Conservation (phyloP, 37 sponge, comb jelly and placozoan genomes). For the Beroe ovata region DNA sequence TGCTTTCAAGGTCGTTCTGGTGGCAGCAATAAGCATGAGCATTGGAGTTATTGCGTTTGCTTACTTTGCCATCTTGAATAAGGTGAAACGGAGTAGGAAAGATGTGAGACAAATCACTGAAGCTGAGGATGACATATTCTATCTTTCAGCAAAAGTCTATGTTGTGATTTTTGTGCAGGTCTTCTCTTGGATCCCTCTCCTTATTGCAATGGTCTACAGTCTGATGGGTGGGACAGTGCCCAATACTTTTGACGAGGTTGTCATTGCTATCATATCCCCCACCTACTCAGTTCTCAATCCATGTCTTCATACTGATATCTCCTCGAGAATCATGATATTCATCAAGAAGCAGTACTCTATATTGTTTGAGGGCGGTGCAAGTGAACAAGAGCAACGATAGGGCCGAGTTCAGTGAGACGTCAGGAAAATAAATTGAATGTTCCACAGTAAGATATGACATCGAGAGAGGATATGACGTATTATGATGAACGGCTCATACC, state of each 20-base stretch:
- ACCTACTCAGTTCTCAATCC: constrained; percentile 18
- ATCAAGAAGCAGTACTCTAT: background rate
- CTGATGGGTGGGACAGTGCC: background rate
- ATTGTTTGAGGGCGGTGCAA: too few relatives aligned
- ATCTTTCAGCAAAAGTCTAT: constrained; percentile 10
- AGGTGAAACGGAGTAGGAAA: background rate
- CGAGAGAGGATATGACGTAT: too few relatives aligned
- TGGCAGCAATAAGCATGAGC: background rate
- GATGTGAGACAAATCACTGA: background rate
- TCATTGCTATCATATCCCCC: constrained; percentile 20
- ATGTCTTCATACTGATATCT: constrained; percentile 3
- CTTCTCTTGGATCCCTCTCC: background rate
- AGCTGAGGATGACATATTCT: background rate
- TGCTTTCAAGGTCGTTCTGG: background rate
- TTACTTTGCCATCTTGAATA: background rate
- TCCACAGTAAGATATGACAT: too few relatives aligned
- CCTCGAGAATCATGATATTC: background rate
- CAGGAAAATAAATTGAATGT: too few relatives aligned
- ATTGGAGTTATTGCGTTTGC: background rate
- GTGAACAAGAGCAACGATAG: too few relatives aligned
- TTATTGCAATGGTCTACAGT: constrained; percentile 4
- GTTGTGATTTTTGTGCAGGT: background rate
- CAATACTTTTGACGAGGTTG: background rate
- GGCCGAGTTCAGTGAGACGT: too few relatives aligned
- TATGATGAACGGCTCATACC: too few relatives aligned